These are phyloP conservation scores for Rhynchomys soricoides DNA, from an alignment of 2,113 vertebrate genomes.

Conservation along the genomic window DNA sequence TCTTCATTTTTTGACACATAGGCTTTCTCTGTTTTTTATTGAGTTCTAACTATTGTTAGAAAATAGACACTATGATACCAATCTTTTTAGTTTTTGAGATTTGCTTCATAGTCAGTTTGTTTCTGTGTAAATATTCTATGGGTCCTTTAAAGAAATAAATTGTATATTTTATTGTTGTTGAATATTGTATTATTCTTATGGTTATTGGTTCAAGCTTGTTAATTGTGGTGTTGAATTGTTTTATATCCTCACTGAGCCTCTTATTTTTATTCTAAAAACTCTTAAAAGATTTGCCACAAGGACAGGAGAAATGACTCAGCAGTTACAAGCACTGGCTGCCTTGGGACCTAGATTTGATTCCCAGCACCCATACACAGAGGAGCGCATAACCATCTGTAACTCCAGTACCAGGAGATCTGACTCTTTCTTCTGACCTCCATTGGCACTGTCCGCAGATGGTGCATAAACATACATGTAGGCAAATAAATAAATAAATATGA, in stretches of 20 bases:
- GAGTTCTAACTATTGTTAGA: slow-evolving; percentile 23
- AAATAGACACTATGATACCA: neutral
- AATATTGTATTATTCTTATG: neutral
- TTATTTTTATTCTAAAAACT: neutral
- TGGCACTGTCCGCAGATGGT: neutral
- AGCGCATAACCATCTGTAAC: neutral
- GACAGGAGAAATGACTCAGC: neutral
- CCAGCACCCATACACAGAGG: neutral
- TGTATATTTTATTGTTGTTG: neutral
- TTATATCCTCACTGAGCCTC: neutral
- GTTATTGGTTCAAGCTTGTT: neutral
- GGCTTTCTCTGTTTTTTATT: neutral
- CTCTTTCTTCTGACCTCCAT: neutral
- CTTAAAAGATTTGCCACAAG: neutral
- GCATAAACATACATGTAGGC: neutral
- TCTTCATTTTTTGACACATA: neutral
- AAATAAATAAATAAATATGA: neutral
- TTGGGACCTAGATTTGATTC: neutral
- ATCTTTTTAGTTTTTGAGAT: neutral
- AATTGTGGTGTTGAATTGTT: slow-evolving; percentile 18
- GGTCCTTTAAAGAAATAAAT: neutral
- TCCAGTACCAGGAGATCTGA: neutral
- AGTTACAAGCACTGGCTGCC: neutral
- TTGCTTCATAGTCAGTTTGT: neutral
- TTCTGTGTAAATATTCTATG: neutral